Conservation (phyloP, 2,888 invertebrate species). For the Charanyca ferruginea region DNA sequence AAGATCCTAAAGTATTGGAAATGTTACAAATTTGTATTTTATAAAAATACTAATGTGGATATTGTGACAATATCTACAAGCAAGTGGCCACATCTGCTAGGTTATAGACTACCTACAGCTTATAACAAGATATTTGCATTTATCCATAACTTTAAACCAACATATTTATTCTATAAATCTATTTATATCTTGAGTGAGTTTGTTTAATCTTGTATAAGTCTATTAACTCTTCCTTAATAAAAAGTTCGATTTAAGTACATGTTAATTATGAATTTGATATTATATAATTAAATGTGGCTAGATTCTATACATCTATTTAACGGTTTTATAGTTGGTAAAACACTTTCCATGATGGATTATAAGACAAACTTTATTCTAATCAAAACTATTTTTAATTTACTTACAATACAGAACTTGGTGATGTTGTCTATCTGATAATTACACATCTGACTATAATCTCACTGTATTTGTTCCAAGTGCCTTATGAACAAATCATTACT, state of each 20-base stretch:
- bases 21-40: conserved; percentile 91
- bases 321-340: conserved; percentile 80
- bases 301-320: conserved; percentile 82
- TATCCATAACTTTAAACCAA: conserved; percentile 56
- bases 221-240: conserved; percentile 74
- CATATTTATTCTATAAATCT: conserved; percentile 57
- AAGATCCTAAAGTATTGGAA: conserved; percentile 88
- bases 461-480: conserved; percentile 90
- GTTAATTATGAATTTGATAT: conserved; percentile 78
- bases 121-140: conserved; percentile 58
- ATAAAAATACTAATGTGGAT: conserved; percentile 68
- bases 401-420: conserved; percentile 62
- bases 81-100: conserved; percentile 39
- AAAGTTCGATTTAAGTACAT: conserved; percentile 75
- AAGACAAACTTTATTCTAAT: conserved; percentile 52
- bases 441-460: conserved; percentile 77
- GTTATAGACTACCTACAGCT: conserved; percentile 46
- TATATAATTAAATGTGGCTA: conserved; percentile 77
- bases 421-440: conserved; percentile 54
- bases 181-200: conserved; percentile 59
- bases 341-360: conserved; percentile 61
- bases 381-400: conserved; percentile 58
- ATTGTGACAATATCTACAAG: conserved; percentile 60
- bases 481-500: conserved; percentile 88
- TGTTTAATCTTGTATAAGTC: conserved; percentile 68